Evolutionary conservation across 1,140 invertebrate genomes (phyloP).

Genomic region (Camponotus pennsylvanicus): DNA sequence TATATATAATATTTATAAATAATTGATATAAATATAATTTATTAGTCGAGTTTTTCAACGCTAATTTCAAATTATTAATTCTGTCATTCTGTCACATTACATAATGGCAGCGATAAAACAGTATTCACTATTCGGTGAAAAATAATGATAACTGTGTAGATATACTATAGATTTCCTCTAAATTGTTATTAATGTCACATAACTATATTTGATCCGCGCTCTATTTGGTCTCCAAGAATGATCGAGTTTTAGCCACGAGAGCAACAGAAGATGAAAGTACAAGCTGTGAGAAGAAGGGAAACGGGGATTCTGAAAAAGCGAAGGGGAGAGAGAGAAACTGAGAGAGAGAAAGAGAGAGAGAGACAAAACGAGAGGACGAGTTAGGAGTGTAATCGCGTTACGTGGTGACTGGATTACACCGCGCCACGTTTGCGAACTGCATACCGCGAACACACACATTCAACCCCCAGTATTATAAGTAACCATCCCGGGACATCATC

Average conservation of each 20-base stretch:
- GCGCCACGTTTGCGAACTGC: slow-evolving; percentile 72
- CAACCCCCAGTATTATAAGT: slow-evolving; percentile 43
- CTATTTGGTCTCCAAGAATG: slow-evolving; percentile 57
- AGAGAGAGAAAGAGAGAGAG: slow-evolving; percentile 39
- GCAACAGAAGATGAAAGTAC: slow-evolving; percentile 13
- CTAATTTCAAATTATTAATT: slow-evolving; percentile 7
- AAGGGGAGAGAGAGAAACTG: slow-evolving; percentile 2
- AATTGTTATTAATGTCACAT: slow-evolving; percentile 39
- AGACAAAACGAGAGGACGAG: slow-evolving; percentile 64
- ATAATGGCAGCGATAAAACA: slow-evolving; percentile 1
- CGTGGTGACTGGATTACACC: slow-evolving; percentile 79
- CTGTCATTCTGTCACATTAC: background rate
- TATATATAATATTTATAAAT: too few relatives aligned
- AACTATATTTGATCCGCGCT: slow-evolving; percentile 37
- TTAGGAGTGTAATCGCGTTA: slow-evolving; percentile 78
- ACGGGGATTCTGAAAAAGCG: slow-evolving; percentile 20
- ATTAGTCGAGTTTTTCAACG: background rate
- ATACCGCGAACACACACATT: slow-evolving; percentile 63
- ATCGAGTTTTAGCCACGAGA: slow-evolving; percentile 35
- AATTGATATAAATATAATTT: background rate
- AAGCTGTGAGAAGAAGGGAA: slow-evolving; percentile 18
- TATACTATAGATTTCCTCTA: slow-evolving; percentile 4
- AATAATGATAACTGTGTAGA: slow-evolving; percentile 11
- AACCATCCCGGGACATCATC: slow-evolving; percentile 53
- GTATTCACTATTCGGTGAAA: slow-evolving; percentile 14